Evolutionary conservation across 2,797 vertebrate species (phyloP).

Genomic region (Telmatherina bonti): DNA sequence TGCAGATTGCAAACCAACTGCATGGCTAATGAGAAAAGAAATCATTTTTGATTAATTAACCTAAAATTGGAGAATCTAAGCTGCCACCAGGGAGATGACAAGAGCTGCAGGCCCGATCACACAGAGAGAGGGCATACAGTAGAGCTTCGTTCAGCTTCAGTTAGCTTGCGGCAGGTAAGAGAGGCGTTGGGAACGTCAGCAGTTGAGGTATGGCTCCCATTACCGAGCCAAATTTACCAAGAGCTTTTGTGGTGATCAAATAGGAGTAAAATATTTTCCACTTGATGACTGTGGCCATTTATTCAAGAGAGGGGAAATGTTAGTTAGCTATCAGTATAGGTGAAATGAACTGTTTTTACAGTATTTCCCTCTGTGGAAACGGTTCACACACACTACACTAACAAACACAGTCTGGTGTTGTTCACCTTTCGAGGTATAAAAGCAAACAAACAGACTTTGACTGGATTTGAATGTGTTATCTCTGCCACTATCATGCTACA

Average conservation of each 20-base stretch:
- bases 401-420: neutral
- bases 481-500: neutral
- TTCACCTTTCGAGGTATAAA: neutral
- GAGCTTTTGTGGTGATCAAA: constrained; percentile 59
- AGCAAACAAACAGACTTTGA: neutral
- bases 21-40: constrained; percentile 88
- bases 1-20: constrained; percentile 83
- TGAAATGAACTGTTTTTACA: constrained; percentile 56
- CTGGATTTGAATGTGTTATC: neutral
- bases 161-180: constrained; percentile 23
- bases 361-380: constrained; percentile 31
- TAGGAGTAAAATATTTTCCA: constrained; percentile 65
- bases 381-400: constrained; percentile 28
- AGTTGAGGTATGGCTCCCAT: constrained; percentile 62
- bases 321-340: constrained; percentile 36
- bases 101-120: constrained; percentile 68
- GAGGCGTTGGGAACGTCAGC: constrained; percentile 44
- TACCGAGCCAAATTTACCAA: constrained; percentile 58
- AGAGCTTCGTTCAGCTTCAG: constrained; percentile 46
- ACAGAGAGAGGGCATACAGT: constrained; percentile 51
- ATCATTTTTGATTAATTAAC: constrained; percentile 91
- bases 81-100: constrained; percentile 78
- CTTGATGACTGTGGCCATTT: constrained; percentile 48
- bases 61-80: constrained; percentile 83
- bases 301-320: constrained; percentile 49